A percentile compares a stretch with the other conserved stretches of the same genome.
Conservation (phyloP, 2,888 invertebrate species). For the Heteromyza rotundicornis region DNA sequence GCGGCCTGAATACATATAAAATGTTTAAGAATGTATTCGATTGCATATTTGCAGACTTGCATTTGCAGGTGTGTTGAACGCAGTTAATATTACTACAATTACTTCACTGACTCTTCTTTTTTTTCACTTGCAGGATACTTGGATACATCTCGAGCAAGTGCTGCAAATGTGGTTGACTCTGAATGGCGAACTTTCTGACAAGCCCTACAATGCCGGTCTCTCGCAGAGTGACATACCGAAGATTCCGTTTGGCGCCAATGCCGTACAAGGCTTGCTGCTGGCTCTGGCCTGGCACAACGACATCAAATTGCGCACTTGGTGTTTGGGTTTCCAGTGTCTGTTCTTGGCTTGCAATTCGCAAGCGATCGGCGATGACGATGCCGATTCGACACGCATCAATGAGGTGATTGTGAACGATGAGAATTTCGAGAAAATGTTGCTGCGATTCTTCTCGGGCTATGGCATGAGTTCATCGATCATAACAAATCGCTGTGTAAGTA, state of each 20-base stretch:
- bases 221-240: conserved; percentile 68
- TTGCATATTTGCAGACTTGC: conserved; percentile 71
- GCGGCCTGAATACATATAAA: conserved; percentile 63
- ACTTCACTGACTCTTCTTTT: no score
- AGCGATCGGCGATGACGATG: conserved; percentile 50
- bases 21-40: conserved; percentile 77
- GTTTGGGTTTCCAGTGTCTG: conserved; percentile 74
- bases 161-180: conserved; percentile 87
- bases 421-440: conserved; percentile 70
- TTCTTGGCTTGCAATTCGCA: conserved; percentile 73
- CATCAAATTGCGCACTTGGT: conserved; percentile 77
- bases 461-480: conserved; percentile 64
- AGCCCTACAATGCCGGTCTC: conserved; percentile 64
- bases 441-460: conserved; percentile 71
- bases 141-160: conserved; percentile 81
- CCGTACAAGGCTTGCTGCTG: conserved; percentile 71
- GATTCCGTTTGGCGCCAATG: conserved; percentile 70
- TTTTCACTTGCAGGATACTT: conserved; percentile 67
- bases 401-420: conserved; percentile 69
- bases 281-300: conserved; percentile 73
- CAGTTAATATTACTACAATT: no score
- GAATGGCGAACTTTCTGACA: conserved; percentile 68
- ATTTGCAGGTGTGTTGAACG: conserved; percentile 66
- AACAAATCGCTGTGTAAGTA: conserved; percentile 60
- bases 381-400: conserved; percentile 62